A percentile compares a stretch with the other conserved stretches of the same genome.
Conservation (phyloP, 2,113 vertebrate species). For the Osmerus eperlanus region DNA sequence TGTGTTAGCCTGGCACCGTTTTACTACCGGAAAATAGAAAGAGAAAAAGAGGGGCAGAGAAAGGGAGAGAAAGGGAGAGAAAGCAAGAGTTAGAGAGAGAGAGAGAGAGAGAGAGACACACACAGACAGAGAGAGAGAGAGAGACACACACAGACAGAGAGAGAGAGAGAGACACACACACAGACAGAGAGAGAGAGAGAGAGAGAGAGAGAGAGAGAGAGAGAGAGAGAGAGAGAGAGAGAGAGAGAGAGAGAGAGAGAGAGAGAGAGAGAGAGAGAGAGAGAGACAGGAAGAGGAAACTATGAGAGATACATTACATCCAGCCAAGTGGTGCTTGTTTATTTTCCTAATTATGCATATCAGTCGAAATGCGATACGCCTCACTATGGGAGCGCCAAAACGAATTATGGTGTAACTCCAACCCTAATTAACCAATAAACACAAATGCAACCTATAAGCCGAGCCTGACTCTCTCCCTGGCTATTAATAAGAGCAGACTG, state of each 20-base stretch:
- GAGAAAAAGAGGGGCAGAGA: background rate
- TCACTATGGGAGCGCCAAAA: slow-evolving; percentile 62
- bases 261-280: background rate
- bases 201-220: background rate
- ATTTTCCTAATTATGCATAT: slow-evolving; percentile 67
- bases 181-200: background rate
- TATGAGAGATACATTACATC: slow-evolving; percentile 54
- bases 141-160: background rate
- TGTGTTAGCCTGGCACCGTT: slow-evolving; percentile 33
- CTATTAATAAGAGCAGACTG: slow-evolving; percentile 19
- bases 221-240: background rate
- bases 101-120: no score
- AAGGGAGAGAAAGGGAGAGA: slow-evolving; percentile 7
- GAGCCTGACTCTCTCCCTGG: slow-evolving; percentile 3
- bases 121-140: no score
- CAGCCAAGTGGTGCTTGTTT: slow-evolving; percentile 52
- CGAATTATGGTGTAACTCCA: slow-evolving; percentile 59
- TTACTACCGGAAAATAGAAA: slow-evolving; percentile 22
- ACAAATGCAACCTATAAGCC: slow-evolving; percentile 30
- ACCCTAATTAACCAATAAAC: slow-evolving; percentile 69
- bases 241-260: background rate
- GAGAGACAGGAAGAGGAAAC: slow-evolving; percentile 11
- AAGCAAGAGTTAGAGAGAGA: slow-evolving; percentile 9
- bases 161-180: background rate
- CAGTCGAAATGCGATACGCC: slow-evolving; percentile 50